Percentiles rank a stretch among this genome's conserved stretches.
These are phyloP conservation scores for Dipus sagitta DNA, from an alignment of 2,797 vertebrate genomes.

Conservation along the genomic window DNA sequence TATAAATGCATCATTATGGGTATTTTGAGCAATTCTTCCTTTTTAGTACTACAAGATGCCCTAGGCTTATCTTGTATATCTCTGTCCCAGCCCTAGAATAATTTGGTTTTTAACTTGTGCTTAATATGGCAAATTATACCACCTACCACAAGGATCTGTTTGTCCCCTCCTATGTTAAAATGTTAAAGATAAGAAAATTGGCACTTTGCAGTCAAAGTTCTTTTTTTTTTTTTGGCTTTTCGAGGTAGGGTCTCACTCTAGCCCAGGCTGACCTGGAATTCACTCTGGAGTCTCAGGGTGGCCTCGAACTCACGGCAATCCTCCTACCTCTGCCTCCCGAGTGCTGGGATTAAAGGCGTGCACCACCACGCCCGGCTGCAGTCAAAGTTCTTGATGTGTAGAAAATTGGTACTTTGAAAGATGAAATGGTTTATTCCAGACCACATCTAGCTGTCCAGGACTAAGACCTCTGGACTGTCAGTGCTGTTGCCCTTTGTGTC, in stretches of 20 bases:
- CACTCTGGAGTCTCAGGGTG: too few species aligned
- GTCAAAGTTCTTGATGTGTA: background rate
- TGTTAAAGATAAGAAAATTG: background rate
- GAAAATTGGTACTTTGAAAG: background rate
- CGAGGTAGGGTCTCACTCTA: too few species aligned
- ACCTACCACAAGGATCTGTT: background rate
- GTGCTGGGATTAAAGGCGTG: too few species aligned
- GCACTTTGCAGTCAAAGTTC: background rate
- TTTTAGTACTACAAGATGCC: background rate
- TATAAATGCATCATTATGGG: background rate
- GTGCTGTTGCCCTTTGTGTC: background rate
- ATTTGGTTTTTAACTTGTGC: conserved; percentile 5
- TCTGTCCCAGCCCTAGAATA: background rate
- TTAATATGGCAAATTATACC: background rate
- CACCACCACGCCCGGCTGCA: too few species aligned
- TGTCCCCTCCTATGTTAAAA: background rate
- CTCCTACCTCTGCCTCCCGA: too few species aligned
- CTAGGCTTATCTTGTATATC: background rate
- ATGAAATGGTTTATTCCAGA: background rate
- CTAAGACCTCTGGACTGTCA: background rate
- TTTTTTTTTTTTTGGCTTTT: too few species aligned
- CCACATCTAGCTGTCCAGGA: background rate
- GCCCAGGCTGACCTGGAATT: too few species aligned
- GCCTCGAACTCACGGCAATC: too few species aligned
- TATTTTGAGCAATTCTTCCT: background rate